Base-by-base conservation (phyloP, 1,140 invertebrate genomes). In the Apolygus lucorum region DNA sequence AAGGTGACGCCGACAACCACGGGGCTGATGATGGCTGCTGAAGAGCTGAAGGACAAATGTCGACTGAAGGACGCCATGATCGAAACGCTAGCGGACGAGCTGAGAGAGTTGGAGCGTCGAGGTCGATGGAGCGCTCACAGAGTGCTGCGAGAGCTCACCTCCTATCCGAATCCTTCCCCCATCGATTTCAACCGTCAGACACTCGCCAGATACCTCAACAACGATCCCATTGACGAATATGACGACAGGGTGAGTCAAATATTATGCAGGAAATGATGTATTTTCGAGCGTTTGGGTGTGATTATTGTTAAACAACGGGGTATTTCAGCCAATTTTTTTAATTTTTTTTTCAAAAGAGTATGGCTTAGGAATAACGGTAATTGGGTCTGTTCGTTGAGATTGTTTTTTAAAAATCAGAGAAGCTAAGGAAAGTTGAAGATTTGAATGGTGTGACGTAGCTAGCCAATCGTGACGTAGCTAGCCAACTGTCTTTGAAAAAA, bases 41-140 rank as follows among this genome's bases (percentile, higher is more conserved):
- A 66, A 52, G 64, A 68, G 27, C 63, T 72, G 2, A 66, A 72
- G 52, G 69, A 64, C 1, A 72, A 73, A 28, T 72, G 71, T 26
- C 17, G 64, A 14, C 25, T 72, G 22, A 73, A 73, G 62, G 71
- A 73, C 54, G 28, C 34, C 1, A 68, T 73, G 25, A 73, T 73
- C n/a, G 59, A 72, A 65, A 59, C 22, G 27, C 17, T 73, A 42
- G 72, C 72, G 8, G 70, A 73, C 64, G 72, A 73, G 49, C 64
- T 73, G 2, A 4, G 68, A 2, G 29, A 70, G 4, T 70, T 68
- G 52, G 63, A 52, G 2, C 52, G 67, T 26, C 63, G 34, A 54
- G 34, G 52, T 14, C 49, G 65, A 8, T 63, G 70, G 63, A 52
- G 24, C 2, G 21, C 63, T 25, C 52, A 63, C 22, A 34, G 49